A percentile compares a stretch with the other conserved stretches of the same genome.
These are phyloP conservation scores for Ovis aries DNA, from an alignment of 2,113 vertebrate species.

Conservation along the genomic window ARS-UI_Ramb_v3.0 NC_056071.1:9322001-9322500, in stretches of 20 bases:
- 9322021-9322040: not conserved
- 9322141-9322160: slow-evolving; percentile 72
- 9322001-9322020: not conserved
- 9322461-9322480: slow-evolving; percentile 60
- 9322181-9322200: slow-evolving; percentile 70
- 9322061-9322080: slow-evolving; percentile 70
- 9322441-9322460: slow-evolving; percentile 53
- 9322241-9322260: slow-evolving; percentile 71
- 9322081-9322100: slow-evolving; percentile 67
- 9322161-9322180: slow-evolving; percentile 61
- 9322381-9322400: slow-evolving; percentile 41
- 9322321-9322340: slow-evolving; percentile 76
- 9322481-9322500: slow-evolving; percentile 44
- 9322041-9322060: slow-evolving; percentile 23
- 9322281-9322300: slow-evolving; percentile 78
- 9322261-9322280: slow-evolving; percentile 72
- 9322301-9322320: slow-evolving; percentile 79
- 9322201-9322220: slow-evolving; percentile 70
- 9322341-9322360: slow-evolving; percentile 70
- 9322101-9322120: slow-evolving; percentile 48
- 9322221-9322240: slow-evolving; percentile 66
- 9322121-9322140: slow-evolving; percentile 73
- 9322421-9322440: slow-evolving; percentile 55
- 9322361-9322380: slow-evolving; percentile 69
- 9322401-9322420: slow-evolving; percentile 52